phyloP scores from a whole-genome alignment of 2,797 vertebrate genomes.

The Tapera naevia region DNA sequence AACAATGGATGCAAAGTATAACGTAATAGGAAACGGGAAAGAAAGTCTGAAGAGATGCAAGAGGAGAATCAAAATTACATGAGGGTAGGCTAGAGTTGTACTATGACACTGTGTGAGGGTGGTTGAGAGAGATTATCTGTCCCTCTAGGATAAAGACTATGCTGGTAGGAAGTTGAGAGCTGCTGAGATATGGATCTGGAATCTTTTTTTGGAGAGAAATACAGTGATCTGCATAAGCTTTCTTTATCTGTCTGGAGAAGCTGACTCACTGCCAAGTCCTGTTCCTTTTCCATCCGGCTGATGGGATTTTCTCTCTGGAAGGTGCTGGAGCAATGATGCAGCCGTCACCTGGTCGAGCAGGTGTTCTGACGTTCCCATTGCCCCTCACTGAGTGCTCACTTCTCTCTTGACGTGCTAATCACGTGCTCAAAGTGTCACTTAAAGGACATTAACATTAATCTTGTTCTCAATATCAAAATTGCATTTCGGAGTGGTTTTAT shows the following conservation, averaged over 20 bases:
- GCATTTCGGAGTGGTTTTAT: background rate
- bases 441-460: background rate
- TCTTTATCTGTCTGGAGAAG: background rate
- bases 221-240: background rate
- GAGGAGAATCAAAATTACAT: background rate
- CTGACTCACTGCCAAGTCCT: background rate
- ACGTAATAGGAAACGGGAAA: background rate
- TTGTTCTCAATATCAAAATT: background rate
- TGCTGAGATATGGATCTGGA: background rate
- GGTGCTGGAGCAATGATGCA: background rate
- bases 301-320: background rate
- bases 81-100: background rate
- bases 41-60: background rate
- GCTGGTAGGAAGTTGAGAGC: background rate
- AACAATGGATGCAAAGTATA: background rate
- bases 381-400: background rate
- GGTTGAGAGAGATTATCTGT: background rate
- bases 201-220: background rate
- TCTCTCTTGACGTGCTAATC: background rate
- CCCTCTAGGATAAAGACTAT: background rate
- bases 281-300: background rate
- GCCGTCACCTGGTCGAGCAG: background rate
- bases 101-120: background rate
- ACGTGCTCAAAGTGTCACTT: background rate
- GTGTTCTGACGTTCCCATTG: fast-evolving